Conservation (phyloP, 1,140 invertebrate genomes). For the Drosophila lacertosa region DNA sequence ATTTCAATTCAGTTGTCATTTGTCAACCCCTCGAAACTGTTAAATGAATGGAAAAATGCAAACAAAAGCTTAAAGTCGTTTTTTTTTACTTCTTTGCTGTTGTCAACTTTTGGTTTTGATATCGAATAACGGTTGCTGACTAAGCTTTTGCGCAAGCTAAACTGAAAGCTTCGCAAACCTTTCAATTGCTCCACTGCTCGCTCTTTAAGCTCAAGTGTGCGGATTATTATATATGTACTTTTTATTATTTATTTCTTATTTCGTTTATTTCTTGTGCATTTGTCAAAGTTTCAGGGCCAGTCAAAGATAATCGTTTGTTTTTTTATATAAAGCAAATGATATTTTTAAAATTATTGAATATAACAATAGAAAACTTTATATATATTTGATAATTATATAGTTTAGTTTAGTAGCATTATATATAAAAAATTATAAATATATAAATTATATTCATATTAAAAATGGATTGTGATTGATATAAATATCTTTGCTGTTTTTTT, state of each 20-base stretch:
- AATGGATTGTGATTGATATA: too few species aligned
- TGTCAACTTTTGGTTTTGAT: slow-evolving; percentile 31
- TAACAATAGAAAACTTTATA: too few species aligned
- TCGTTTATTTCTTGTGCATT: too few species aligned
- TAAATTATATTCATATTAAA: too few species aligned
- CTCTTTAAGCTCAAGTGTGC: neutral
- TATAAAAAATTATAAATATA: too few species aligned
- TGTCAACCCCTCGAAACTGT: neutral
- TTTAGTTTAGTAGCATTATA: too few species aligned
- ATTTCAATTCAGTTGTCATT: neutral
- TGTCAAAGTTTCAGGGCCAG: too few species aligned
- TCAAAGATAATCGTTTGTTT: too few species aligned
- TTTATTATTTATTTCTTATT: neutral
- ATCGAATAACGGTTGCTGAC: slow-evolving; percentile 32
- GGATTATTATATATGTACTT: neutral
- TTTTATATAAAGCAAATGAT: too few species aligned
- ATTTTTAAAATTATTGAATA: too few species aligned
- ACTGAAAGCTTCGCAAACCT: slow-evolving; percentile 5
- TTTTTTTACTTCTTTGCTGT: too few species aligned
- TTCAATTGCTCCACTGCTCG: neutral
- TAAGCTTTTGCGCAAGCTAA: slow-evolving; percentile 3
- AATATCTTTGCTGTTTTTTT: neutral
- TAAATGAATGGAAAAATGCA: neutral
- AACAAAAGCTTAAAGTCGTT: slow-evolving; percentile 20
- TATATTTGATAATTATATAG: too few species aligned